Conservation (phyloP, 2,797 vertebrate genomes). For the Pyrocephalus nanus region DNA sequence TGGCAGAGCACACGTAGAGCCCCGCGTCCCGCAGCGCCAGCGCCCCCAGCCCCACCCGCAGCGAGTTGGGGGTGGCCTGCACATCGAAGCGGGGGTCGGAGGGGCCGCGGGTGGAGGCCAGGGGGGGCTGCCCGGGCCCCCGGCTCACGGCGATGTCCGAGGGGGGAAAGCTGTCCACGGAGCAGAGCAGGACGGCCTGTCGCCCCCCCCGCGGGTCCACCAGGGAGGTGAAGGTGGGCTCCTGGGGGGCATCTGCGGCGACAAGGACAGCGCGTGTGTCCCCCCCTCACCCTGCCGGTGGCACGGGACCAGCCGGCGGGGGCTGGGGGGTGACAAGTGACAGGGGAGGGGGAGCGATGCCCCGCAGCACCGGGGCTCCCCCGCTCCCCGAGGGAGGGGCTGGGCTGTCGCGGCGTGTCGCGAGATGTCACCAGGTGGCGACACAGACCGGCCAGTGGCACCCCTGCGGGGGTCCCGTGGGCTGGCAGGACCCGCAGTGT, state of each 20-base stretch:
- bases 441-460: not conserved
- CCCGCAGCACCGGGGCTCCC: no score
- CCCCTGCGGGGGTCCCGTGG: not conserved
- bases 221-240: constrained; percentile 52
- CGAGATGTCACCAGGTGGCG: constrained; percentile 10
- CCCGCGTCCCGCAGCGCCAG: not conserved
- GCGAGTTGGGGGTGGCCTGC: constrained; percentile 51
- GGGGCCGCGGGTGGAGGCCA: not conserved
- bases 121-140: not conserved
- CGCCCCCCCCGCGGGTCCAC: constrained; percentile 30
- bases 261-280: not conserved
- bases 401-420: not conserved
- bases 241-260: constrained; percentile 64
- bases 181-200: constrained; percentile 60
- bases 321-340: no score
- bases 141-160: constrained; percentile 53
- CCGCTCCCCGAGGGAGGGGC: no score
- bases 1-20: constrained; percentile 68
- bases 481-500: not conserved
- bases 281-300: not conserved
- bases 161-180: constrained; percentile 64
- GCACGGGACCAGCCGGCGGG: not conserved
- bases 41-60: constrained; percentile 52
- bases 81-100: not conserved
- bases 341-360: not conserved